These are phyloP conservation scores for Epsilonema sp. DNA, from an alignment of 2,888 invertebrate genomes.

Conservation along the genomic window DNA sequence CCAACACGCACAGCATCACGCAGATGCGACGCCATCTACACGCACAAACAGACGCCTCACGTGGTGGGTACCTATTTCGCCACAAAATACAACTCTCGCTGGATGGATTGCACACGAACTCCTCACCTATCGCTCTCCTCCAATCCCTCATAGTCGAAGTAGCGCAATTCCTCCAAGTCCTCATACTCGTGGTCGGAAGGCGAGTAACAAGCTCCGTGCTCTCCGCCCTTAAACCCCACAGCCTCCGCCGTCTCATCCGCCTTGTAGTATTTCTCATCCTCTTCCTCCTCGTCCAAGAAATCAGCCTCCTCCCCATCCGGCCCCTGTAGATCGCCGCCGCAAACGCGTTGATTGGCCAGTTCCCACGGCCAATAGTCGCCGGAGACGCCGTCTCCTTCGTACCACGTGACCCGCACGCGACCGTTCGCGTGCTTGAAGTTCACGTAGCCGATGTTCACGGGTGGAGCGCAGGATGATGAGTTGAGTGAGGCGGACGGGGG, in stretches of 20 bases:
- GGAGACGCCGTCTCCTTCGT: neutral
- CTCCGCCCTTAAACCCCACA: too few species aligned
- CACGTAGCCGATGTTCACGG: slow-evolving; percentile 4
- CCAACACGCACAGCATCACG: neutral
- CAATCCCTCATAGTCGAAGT: neutral
- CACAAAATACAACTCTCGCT: too few species aligned
- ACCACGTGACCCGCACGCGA: neutral
- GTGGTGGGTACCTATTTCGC: too few species aligned
- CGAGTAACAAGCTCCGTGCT: neutral
- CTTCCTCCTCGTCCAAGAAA: neutral
- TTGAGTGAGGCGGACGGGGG: too few species aligned
- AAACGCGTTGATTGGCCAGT: neutral
- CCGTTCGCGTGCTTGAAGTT: neutral
- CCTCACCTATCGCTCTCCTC: neutral
- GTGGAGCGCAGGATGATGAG: too few species aligned
- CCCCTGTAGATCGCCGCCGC: neutral
- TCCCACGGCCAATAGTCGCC: too few species aligned
- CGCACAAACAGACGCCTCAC: too few species aligned
- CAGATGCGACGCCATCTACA: slow-evolving; percentile 1
- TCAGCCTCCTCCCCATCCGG: neutral
- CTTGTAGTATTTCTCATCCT: neutral
- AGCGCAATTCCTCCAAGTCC: slow-evolving; percentile 3
- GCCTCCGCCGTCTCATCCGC: neutral
- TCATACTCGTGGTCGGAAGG: slow-evolving; percentile 3
- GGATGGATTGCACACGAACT: too few species aligned